Evolutionary conservation across 2,888 invertebrate genomes (phyloP).

Genomic region (Saturnia japonica): DNA sequence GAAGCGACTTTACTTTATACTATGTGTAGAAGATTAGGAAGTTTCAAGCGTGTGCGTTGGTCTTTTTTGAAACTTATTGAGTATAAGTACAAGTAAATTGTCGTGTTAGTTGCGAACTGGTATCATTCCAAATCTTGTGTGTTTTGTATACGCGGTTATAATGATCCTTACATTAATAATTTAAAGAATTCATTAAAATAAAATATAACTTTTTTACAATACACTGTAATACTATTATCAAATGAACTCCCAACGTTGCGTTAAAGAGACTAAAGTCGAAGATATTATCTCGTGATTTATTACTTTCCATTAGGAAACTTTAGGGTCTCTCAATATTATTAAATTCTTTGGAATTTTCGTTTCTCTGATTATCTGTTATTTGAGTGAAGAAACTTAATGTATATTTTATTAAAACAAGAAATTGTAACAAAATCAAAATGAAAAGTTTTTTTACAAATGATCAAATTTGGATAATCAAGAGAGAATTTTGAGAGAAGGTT

Average conservation of each 20-base stretch:
- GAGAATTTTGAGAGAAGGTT: not conserved
- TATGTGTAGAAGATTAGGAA: no score
- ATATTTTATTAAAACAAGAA: not conserved
- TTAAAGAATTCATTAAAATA: not conserved
- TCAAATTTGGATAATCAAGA: no score
- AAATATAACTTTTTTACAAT: not conserved
- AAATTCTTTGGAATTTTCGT: not conserved
- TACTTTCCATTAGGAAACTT: not conserved
- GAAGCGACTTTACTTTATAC: no score
- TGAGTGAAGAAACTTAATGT: not conserved
- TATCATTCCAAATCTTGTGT: not conserved
- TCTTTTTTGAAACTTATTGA: no score
- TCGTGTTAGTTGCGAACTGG: not conserved
- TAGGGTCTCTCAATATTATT: not conserved
- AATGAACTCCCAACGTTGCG: not conserved
- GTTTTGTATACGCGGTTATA: not conserved
- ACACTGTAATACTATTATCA: not conserved
- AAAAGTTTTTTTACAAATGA: not conserved
- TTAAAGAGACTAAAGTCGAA: not conserved
- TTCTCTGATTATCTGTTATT: not conserved
- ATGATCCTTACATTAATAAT: not conserved
- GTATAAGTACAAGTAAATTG: not conserved
- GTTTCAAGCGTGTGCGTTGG: no score
- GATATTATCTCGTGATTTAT: constrained; percentile 5
- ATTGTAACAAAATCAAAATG: not conserved